Evolutionary conservation across 2,888 invertebrate species (phyloP), one percentile per base, ranked within the genome.

Genomic region (Caenorhabditis sinica): DNA sequence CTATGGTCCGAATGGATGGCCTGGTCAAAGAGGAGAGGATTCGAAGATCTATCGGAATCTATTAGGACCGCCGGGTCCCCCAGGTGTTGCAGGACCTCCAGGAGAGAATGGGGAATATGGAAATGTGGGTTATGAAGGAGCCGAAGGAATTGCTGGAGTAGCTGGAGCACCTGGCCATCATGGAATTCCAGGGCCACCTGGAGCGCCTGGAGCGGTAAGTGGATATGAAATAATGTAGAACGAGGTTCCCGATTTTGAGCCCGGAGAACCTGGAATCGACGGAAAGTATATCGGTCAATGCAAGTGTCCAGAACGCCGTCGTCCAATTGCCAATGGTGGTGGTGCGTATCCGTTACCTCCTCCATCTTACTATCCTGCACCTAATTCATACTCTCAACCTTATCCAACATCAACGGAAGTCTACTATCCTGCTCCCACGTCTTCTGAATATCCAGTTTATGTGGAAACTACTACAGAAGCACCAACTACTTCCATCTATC

Each of bases 151-250:
- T 25, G 63, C 61, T 11, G 84, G 84, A 25, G 43, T 72, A 1
- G 51, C 69, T 5, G 83, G 83, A 13, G 60, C 49, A 28, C 51
- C 79, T 0, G 84, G 84, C 13, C 33, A 66, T 13, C 83, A 80
- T 25, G 83, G 83, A n/a, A 68, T 84, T 25, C 84, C 65, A 3
- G 84, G 84, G 40, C 84, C 84, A 40, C 84, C 84, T 0, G 84
- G 84, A 5, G 71, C 80, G 0, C 84, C 84, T 13, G 84, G 84
- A 76, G 45, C 63, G 53, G 76, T 71, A 30, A 36, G 69, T 71
- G 20, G 23, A 17, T 1, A 1, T n/a, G 20, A 17, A 23, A 30
- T 2, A 8, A 2, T 30, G 20, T 28, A 0, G 20, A 8, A 25
- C 51, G 8, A 49, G 9, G 13, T 25, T 49, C n/a, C 9, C 20